A percentile compares a stretch with the other conserved stretches of the same genome.
These are phyloP conservation scores for Trisateles emortualis DNA, from an alignment of 2,888 invertebrate species.

Conservation along the genomic window DNA sequence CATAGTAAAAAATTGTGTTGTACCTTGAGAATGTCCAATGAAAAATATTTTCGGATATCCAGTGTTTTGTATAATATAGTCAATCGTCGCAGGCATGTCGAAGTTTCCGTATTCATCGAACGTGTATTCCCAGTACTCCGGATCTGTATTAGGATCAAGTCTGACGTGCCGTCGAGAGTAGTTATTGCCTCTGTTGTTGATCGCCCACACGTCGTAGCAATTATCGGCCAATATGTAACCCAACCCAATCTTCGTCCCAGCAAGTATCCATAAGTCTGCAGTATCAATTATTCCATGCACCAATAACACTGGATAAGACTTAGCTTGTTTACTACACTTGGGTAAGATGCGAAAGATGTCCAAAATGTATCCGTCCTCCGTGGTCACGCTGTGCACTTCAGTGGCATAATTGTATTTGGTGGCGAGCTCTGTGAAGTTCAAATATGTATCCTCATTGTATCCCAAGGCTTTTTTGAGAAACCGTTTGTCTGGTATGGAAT, in stretches of 20 bases:
- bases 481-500: constrained; percentile 63
- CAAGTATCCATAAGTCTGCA: constrained; percentile 66
- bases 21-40: constrained; percentile 91
- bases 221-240: constrained; percentile 76
- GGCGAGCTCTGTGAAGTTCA: constrained; percentile 70
- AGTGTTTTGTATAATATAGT: constrained; percentile 72
- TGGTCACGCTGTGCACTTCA: constrained; percentile 62
- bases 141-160: constrained; percentile 69
- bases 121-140: constrained; percentile 85
- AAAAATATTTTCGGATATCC: constrained; percentile 86
- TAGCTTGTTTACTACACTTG: constrained; percentile 53
- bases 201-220: constrained; percentile 84
- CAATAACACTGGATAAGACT: constrained; percentile 60
- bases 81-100: constrained; percentile 90
- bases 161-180: constrained; percentile 87
- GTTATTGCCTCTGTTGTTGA: constrained; percentile 87
- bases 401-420: constrained; percentile 62
- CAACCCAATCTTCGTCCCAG: constrained; percentile 60
- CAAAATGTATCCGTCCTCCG: constrained; percentile 72
- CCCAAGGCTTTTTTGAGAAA: constrained; percentile 65
- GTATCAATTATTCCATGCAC: constrained; percentile 69
- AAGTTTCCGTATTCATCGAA: constrained; percentile 90
- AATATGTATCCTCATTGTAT: constrained; percentile 71
- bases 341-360: constrained; percentile 64
- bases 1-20: constrained; percentile 86